Evolutionary conservation across 2,888 invertebrate genomes (phyloP).

Genomic region (Leptopilina drosophilae): DNA sequence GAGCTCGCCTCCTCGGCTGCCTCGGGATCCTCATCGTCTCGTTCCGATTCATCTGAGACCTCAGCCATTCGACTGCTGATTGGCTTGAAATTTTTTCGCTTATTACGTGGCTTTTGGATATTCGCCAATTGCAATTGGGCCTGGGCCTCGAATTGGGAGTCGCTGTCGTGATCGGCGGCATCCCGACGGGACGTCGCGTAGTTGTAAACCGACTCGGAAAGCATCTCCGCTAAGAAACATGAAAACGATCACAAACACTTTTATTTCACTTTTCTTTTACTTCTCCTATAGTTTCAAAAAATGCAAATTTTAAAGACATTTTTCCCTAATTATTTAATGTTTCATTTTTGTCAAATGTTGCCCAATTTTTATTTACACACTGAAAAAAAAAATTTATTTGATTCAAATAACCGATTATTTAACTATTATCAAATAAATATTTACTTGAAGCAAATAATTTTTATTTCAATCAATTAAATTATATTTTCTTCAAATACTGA

Average conservation of each 20-base stretch:
- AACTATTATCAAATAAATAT: too few relatives aligned
- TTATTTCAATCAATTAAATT: too few relatives aligned
- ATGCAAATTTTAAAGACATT: too few relatives aligned
- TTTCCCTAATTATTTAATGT: too few relatives aligned
- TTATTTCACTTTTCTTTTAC: slow-evolving; percentile 15
- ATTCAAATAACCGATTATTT: too few relatives aligned
- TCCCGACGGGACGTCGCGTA: slow-evolving; percentile 74
- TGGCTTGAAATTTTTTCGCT: slow-evolving; percentile 78
- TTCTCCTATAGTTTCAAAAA: too few relatives aligned
- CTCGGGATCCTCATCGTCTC: slow-evolving; percentile 53
- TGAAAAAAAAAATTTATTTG: too few relatives aligned
- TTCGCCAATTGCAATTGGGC: slow-evolving; percentile 68
- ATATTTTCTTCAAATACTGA: too few relatives aligned
- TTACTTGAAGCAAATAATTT: too few relatives aligned
- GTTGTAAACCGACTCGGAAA: slow-evolving; percentile 76
- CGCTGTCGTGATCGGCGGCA: slow-evolving; percentile 74
- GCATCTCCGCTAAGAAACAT: slow-evolving; percentile 74
- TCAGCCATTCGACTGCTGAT: slow-evolving; percentile 77
- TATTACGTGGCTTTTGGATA: slow-evolving; percentile 77
- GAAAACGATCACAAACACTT: slow-evolving; percentile 23
- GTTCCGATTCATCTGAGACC: slow-evolving; percentile 73
- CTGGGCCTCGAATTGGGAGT: slow-evolving; percentile 72
- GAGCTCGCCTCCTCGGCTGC: slow-evolving; percentile 49
- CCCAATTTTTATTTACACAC: too few relatives aligned
- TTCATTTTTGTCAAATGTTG: too few relatives aligned